phyloP scores from a whole-genome alignment of 2,888 invertebrate genomes.

The Seira musarum region DNA sequence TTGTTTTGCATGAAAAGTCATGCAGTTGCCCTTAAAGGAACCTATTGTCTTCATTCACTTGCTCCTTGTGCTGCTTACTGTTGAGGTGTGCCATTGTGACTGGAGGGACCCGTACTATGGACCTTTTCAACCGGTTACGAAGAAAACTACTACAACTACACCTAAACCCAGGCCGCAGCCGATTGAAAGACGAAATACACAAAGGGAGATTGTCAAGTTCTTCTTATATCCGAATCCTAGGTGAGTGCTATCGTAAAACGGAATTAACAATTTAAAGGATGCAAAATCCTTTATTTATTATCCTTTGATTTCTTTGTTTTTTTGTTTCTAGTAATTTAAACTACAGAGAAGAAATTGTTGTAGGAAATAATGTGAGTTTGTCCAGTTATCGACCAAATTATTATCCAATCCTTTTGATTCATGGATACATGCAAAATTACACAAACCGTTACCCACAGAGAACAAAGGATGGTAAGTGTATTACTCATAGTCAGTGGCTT shows the following conservation, averaged over 20 bases:
- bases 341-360: constrained; percentile 62
- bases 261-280: neutral
- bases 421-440: constrained; percentile 64
- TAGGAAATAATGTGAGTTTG: constrained; percentile 63
- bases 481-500: neutral
- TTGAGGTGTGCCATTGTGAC: constrained; percentile 39
- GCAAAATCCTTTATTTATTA: too few species aligned
- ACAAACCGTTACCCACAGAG: constrained; percentile 59
- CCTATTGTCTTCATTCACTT: too few species aligned
- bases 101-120: constrained; percentile 55
- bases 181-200: constrained; percentile 33
- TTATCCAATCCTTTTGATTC: constrained; percentile 62
- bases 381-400: constrained; percentile 54
- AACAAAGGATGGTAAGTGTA: constrained; percentile 60
- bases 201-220: constrained; percentile 51
- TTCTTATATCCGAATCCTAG: constrained; percentile 51
- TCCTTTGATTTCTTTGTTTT: neutral
- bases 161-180: constrained; percentile 29
- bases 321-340: constrained; percentile 53
- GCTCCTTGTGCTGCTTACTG: too few species aligned
- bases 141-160: constrained; percentile 45
- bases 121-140: constrained; percentile 45
- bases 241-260: constrained; percentile 26
- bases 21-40: too few species aligned
- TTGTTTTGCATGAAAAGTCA: too few species aligned